Evolutionary conservation across 1,140 invertebrate species (phyloP), one percentile per base, ranked within the genome.

Genomic region (Tetramorium parvispinum): DNA sequence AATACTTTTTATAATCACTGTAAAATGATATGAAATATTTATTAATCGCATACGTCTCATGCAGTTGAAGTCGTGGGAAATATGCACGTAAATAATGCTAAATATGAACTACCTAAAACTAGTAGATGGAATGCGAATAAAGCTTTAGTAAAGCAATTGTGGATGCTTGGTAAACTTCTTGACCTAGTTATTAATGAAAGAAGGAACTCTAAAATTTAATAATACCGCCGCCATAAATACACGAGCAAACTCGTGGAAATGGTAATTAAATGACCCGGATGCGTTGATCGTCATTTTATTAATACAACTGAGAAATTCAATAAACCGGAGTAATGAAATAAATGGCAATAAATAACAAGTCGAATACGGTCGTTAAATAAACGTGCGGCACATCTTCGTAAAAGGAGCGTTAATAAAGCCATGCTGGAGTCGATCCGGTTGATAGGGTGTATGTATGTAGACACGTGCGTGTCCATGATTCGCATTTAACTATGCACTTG

Each of bases 301-400:
- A 81, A 82, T 51, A 68, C 24, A 82, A 81, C 76, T 57, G 59
- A 81, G 49, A 61, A 65, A 82, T 53, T 81, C 76, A 63, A 81
- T 66, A 77, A 59, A 71, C 57, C 85, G 59, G n/a, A 43, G 13
- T 37, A 59, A 83, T 49, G 53, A 46, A 83, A 83, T 83, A 83
- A 83, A 83, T 59, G 68, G 21, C 18, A 55, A 73, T 83, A 75
- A 83, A 61, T 83, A 75, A 83, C 79, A 73, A 32, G 68, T 46
- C 51, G 37, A 82, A 68, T 78, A 43, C 40, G 65, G 24, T 37
- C 76, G 75, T 89, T 85, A 89, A 91, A 91, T 92, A 86, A 85
- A 91, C 89, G 87, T 89, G 59, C 59, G 71, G 46, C 59, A 11
- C 57, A 87, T 87, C 77, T 75, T 87, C 65, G 79, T 88, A 88